Evolutionary conservation across 2,113 vertebrate species (phyloP), one percentile per base, ranked within the genome.

Genomic region (Phoxinus phoxinus): DNA sequence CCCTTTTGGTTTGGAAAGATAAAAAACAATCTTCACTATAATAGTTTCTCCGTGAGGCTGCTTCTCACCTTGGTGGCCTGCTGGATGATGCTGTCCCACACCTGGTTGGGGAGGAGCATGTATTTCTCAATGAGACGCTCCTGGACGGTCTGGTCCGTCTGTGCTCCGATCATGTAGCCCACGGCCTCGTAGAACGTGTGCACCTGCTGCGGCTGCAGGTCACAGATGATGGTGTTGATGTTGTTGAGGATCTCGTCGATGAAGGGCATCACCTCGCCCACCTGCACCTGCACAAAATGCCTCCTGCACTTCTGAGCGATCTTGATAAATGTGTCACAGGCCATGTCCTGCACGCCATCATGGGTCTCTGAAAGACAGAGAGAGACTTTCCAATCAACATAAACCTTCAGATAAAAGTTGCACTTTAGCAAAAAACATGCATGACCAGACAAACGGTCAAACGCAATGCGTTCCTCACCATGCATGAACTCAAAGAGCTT

Each of bases 401-500:
- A 27, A 23, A 72, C 4, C n/a, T 21, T 21, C 4, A 53, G 17
- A 21, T 2, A 65, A 3, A 17, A 65, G 19, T 13, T 25, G 59
- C 25, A 25, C 59, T 61, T 61, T 23, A 23, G 67, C 32, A 9
- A 71, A 10, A 71, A 41, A 23, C 32, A 75, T 73, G 71, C 6
- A 19, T 25, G 44, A 15, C 67, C 9, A 41, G 8, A 37, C 3
- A 48, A 48, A 48, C 4, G 15, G 19, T 11, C 4, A 65, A 65
- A 32, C 13, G 67, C 2, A 11, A 3, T 46, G 12, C 12, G 8
- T 71, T 76, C 88, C 88, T 96, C 95, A 98, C 97, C 97, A 87
- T 99, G 97, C 97, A 99, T 98, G 89, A 98, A 98, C 93, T 99
- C 97, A 90, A 98, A 98, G 2, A 99, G 93, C 90, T 99, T 99